Conservation (phyloP, 2,113 vertebrate genomes). For the Campylorhamphus procurvoides region DNA sequence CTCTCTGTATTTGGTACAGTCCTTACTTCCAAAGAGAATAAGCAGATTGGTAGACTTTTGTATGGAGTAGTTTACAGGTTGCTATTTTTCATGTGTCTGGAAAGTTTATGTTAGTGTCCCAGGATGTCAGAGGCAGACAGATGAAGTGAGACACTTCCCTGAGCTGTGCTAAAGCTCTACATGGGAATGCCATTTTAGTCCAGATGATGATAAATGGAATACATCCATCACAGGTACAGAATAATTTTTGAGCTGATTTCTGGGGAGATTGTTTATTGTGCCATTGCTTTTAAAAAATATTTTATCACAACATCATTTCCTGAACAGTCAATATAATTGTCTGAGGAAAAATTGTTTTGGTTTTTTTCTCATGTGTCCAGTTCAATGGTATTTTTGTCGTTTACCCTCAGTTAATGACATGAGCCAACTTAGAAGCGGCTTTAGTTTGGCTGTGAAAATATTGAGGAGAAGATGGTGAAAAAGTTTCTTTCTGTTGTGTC, state of each 20-base stretch:
- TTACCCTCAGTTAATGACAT: not conserved
- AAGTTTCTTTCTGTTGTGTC: not conserved
- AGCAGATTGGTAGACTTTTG: not conserved
- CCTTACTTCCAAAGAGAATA: not conserved
- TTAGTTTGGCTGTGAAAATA: not conserved
- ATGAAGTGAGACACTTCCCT: not conserved
- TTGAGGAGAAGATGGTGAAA: not conserved
- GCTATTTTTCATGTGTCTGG: not conserved
- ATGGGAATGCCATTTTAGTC: not conserved
- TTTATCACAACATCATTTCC: not conserved
- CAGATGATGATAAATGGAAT: not conserved
- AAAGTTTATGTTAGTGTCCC: not conserved
- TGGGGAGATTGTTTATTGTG: not conserved
- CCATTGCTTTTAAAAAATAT: not conserved
- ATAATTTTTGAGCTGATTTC: not conserved
- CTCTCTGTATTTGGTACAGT: not conserved
- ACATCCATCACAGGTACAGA: accelerated
- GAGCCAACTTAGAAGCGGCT: not conserved
- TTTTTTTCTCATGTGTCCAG: not conserved
- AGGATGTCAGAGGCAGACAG: not conserved
- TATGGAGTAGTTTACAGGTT: not conserved
- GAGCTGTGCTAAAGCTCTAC: not conserved
- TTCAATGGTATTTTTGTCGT: not conserved
- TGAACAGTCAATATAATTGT: not conserved
- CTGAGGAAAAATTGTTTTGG: not conserved